These are phyloP conservation scores for Polylopha cassiicola DNA, from an alignment of 2,888 invertebrate species.

Conservation along the genomic window DNA sequence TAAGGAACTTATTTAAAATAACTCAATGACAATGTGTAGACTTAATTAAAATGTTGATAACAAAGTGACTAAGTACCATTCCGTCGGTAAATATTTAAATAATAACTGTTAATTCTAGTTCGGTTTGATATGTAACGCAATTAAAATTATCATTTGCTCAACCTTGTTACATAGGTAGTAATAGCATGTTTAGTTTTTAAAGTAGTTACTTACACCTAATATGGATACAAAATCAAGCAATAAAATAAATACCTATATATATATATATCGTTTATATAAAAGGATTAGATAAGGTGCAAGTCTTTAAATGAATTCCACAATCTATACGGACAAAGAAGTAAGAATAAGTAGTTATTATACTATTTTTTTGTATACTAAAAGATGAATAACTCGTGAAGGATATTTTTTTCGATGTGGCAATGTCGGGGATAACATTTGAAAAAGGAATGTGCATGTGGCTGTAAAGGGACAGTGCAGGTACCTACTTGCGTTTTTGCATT, in stretches of 20 bases:
- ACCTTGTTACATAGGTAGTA: no score
- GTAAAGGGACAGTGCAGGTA: slow-evolving; percentile 70
- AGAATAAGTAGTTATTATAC: slow-evolving; percentile 48
- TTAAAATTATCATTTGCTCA: no score
- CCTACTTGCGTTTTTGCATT: slow-evolving; percentile 72
- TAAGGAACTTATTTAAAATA: no score
- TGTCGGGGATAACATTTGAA: slow-evolving; percentile 55
- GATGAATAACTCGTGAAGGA: slow-evolving; percentile 50
- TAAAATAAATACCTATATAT: slow-evolving; percentile 24
- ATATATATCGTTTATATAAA: no score
- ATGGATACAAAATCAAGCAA: slow-evolving; percentile 30
- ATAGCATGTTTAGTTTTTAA: no score
- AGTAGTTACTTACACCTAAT: no score
- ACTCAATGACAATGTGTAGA: no score
- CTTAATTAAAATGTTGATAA: no score
- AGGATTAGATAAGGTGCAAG: slow-evolving; percentile 51
- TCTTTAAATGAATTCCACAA: slow-evolving; percentile 28
- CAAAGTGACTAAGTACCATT: no score
- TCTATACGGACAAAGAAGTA: slow-evolving; percentile 48
- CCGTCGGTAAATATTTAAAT: no score
- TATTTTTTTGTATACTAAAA: slow-evolving; percentile 44
- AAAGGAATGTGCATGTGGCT: slow-evolving; percentile 69
- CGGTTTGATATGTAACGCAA: no score
- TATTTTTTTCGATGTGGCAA: slow-evolving; percentile 59
- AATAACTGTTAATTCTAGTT: no score